Base-by-base conservation (phyloP, 2,888 invertebrate genomes). In the Pyrgus malvae region DNA sequence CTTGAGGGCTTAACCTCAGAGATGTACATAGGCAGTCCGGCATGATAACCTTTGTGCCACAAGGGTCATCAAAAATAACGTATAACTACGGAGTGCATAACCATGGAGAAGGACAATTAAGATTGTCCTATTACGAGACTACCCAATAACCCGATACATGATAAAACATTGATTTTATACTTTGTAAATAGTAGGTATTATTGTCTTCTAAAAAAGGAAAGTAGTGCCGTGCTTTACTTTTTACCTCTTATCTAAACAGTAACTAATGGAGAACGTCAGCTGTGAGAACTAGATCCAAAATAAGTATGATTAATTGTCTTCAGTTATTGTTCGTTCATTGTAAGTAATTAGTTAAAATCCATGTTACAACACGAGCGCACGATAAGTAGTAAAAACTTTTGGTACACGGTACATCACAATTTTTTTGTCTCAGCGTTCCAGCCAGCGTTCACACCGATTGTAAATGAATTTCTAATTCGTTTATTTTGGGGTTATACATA, bases 271-370 rank as follows among this genome's bases (percentile, higher is more conserved):
- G 38, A 16, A 29, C 25, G 37, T 48, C 48, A 37, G 25, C 2
- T 25, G 37, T 48, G 48, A 16, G 48, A 48, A 35, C 35, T 3
- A 23, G 35, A 14, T 33, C n/a, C 35, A 37, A 37, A 23, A 45
- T 31, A 45, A 45, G 21, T 37, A 37, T 48, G 48, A 48, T 48
- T 48, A 48, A 48, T 48, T 11, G 25, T 25, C 25, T 37, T 17
- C 3, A 16, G 35, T 48, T 21, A 37, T 48, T 48, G 48, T 48
- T 48, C 14, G 2, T 35, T 37, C 16, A 35, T 46, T 37, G 37
- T 11, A 21, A 48, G 35, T 37, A 37, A 48, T 48, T 48, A 48
- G 35, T 23, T 16, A 48, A 48, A 48, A n/a, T 25, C 16, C n/a
- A 16, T 37, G 25, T 27, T 46, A 23, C 8, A 21, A 46, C 46